Percentiles rank a stretch among this genome's conserved stretches.
phyloP scores from a whole-genome alignment of 2,888 invertebrate genomes.

The Chymomyza fuscimana region DNA sequence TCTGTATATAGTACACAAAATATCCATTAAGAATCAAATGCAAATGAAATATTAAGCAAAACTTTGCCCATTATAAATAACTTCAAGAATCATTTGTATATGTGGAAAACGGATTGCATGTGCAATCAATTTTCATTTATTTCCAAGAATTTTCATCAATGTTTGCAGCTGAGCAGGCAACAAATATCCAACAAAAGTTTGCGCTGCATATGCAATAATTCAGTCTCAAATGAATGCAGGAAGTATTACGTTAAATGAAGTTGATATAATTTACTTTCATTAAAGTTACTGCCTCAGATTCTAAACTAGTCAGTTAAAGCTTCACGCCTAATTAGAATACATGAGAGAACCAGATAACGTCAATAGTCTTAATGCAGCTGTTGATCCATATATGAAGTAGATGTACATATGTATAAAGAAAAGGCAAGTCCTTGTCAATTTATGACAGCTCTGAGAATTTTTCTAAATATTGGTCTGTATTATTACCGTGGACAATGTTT shows the following conservation, averaged over 20 bases:
- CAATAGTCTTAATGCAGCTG: too few relatives aligned
- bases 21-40: slow-evolving; percentile 6
- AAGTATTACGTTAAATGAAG: background rate
- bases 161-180: slow-evolving; percentile 28
- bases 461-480: too few relatives aligned
- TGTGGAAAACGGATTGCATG: slow-evolving; percentile 34
- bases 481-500: too few relatives aligned
- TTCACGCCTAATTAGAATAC: too few relatives aligned
- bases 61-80: slow-evolving; percentile 40
- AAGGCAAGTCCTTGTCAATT: too few relatives aligned
- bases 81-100: slow-evolving; percentile 36
- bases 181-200: background rate
- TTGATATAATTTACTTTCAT: background rate
- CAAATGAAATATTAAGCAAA: slow-evolving; percentile 44
- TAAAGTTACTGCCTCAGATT: background rate
- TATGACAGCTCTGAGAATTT: too few relatives aligned
- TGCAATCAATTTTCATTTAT: slow-evolving; percentile 48
- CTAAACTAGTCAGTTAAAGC: too few relatives aligned
- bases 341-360: too few relatives aligned
- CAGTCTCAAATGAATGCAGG: background rate
- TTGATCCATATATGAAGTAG: too few relatives aligned
- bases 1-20: slow-evolving; percentile 12
- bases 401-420: too few relatives aligned
- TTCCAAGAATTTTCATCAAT: slow-evolving; percentile 24
- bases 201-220: background rate